phyloP scores from a whole-genome alignment of 2,888 invertebrate genomes.

The Stenotaenia linearis region DNA sequence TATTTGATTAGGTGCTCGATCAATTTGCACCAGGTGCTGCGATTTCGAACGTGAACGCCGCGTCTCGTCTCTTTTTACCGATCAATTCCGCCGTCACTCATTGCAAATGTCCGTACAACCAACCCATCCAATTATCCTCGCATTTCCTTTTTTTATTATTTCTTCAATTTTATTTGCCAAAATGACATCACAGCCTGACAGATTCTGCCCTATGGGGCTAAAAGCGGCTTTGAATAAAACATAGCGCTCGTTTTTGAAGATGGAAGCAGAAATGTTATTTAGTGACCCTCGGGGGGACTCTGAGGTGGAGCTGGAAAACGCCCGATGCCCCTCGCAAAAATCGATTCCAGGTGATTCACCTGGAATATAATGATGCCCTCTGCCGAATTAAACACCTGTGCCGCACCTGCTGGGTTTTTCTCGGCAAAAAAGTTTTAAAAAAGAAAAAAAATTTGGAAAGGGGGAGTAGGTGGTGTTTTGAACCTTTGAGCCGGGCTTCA shows the following conservation, averaged over 20 bases:
- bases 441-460: too few species aligned
- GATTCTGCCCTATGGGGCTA: neutral
- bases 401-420: neutral
- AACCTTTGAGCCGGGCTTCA: neutral
- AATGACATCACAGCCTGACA: neutral
- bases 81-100: neutral
- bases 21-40: neutral
- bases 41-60: neutral
- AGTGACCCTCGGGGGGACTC: neutral
- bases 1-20: neutral
- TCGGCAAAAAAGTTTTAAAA: neutral
- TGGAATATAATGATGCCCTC: neutral
- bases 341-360: neutral
- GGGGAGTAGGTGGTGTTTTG: too few species aligned
- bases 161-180: neutral
- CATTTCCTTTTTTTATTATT: neutral
- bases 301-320: neutral
- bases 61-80: neutral
- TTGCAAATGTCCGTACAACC: neutral
- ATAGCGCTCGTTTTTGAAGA: neutral
- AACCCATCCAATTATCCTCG: neutral
- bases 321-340: neutral
- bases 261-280: neutral
- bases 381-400: neutral
- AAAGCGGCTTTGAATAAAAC: neutral